Percentiles rank a stretch among this genome's conserved stretches.
phyloP scores from a whole-genome alignment of 1,140 invertebrate species.

The Cardiocondyla obscurior region DNA sequence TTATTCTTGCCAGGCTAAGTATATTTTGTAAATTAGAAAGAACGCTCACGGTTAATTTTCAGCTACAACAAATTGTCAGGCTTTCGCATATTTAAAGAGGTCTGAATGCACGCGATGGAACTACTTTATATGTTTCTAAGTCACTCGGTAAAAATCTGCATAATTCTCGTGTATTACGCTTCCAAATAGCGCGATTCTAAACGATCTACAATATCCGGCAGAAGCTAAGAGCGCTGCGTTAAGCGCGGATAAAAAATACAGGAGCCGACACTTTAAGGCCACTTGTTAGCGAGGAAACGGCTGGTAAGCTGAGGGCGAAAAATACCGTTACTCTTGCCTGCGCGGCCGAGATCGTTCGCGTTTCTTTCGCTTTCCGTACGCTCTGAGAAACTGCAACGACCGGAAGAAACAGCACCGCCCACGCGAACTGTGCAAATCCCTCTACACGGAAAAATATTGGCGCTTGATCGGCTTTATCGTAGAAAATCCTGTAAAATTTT shows the following conservation, averaged over 20 bases:
- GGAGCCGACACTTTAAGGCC: conserved; percentile 50
- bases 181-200: neutral
- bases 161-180: neutral
- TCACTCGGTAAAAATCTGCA: conserved; percentile 1
- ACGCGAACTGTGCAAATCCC: conserved; percentile 24
- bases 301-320: conserved; percentile 45
- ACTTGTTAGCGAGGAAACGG: conserved; percentile 59
- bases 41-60: neutral
- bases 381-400: conserved; percentile 61
- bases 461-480: conserved; percentile 39
- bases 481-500: conserved; percentile 33
- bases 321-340: conserved; percentile 62
- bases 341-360: conserved; percentile 18
- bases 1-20: neutral
- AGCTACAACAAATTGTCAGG: neutral
- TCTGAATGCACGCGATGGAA: neutral
- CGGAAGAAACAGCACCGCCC: conserved; percentile 39
- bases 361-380: conserved; percentile 41
- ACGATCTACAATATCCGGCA: neutral
- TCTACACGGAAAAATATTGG: conserved; percentile 36
- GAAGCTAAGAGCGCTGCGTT: conserved; percentile 41
- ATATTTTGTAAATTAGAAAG: neutral
- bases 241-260: conserved; percentile 56
- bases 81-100: neutral
- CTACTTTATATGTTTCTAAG: neutral